phyloP scores from a whole-genome alignment of 2,113 vertebrate genomes.

The Megaceryle maxima region DNA sequence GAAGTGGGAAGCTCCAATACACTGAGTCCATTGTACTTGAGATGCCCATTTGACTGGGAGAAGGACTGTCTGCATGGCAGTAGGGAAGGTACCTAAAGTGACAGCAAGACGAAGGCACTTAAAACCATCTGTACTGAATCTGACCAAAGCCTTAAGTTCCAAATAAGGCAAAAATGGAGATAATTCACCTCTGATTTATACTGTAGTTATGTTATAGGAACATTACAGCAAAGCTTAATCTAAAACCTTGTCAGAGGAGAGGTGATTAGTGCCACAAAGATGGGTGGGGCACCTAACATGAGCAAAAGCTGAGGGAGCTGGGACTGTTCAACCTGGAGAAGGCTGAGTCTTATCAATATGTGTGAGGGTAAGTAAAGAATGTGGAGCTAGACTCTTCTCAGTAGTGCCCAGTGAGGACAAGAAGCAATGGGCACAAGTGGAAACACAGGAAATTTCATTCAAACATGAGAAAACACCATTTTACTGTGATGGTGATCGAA shows the following conservation, averaged over 20 bases:
- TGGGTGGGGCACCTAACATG: rapidly evolving
- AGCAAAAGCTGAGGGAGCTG: not conserved
- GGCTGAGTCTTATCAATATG: not conserved
- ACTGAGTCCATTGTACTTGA: not conserved
- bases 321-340: not conserved
- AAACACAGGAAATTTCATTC: not conserved
- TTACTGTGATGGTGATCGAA: not conserved
- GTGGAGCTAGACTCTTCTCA: not conserved
- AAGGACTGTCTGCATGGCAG: not conserved
- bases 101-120: not conserved
- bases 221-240: not conserved
- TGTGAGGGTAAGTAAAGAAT: not conserved
- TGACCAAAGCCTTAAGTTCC: not conserved
- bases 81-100: not conserved
- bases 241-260: not conserved
- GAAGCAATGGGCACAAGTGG: not conserved
- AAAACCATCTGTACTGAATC: not conserved
- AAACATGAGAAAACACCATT: not conserved
- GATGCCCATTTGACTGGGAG: not conserved
- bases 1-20: not conserved
- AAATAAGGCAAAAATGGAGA: not conserved
- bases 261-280: not conserved
- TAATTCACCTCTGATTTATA: not conserved
- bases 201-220: not conserved
- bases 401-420: not conserved